Conservation (phyloP, 1,140 invertebrate species). For the Arctopsyche grandis region DNA sequence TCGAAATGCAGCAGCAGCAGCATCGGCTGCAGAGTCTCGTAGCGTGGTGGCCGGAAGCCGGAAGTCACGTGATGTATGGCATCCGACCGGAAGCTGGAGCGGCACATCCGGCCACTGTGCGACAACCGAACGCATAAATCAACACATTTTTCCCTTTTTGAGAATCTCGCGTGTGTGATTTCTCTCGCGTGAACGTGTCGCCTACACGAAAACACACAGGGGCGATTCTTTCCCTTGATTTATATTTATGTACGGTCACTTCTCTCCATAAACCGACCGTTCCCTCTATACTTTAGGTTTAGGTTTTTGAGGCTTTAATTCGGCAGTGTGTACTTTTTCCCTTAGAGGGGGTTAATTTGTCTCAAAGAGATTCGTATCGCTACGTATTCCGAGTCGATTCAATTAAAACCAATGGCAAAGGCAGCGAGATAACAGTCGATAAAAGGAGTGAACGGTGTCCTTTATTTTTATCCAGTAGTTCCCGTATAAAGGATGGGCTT, state of each 20-base stretch:
- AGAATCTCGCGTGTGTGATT: constrained; percentile 1
- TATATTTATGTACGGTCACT: too few relatives aligned
- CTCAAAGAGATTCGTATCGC: constrained; percentile 47
- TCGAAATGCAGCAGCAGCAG: background rate
- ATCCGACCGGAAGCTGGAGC: constrained; percentile 50
- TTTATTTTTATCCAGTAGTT: constrained; percentile 44
- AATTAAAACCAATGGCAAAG: constrained; percentile 48
- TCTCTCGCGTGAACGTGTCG: background rate
- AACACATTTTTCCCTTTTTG: constrained; percentile 40
- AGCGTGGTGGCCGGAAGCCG: constrained; percentile 35
- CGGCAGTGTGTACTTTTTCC: background rate
- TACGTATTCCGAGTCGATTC: constrained; percentile 48
- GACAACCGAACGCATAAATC: constrained; percentile 48
- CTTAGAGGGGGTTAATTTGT: constrained; percentile 15
- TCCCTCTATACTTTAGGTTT: too few relatives aligned
- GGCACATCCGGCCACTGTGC: constrained; percentile 49
- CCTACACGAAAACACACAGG: background rate
- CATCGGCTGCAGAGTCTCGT: background rate
- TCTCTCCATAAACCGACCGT: too few relatives aligned
- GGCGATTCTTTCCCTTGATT: background rate
- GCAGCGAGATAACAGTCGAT: constrained; percentile 44
- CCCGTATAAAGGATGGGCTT: constrained; percentile 27
- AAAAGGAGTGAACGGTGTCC: constrained; percentile 50
- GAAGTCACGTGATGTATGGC: constrained; percentile 49
- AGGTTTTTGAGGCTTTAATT: too few relatives aligned